These are phyloP conservation scores for Aix galericulata DNA, from an alignment of 2,113 vertebrate genomes.

Conservation along the genomic window DNA sequence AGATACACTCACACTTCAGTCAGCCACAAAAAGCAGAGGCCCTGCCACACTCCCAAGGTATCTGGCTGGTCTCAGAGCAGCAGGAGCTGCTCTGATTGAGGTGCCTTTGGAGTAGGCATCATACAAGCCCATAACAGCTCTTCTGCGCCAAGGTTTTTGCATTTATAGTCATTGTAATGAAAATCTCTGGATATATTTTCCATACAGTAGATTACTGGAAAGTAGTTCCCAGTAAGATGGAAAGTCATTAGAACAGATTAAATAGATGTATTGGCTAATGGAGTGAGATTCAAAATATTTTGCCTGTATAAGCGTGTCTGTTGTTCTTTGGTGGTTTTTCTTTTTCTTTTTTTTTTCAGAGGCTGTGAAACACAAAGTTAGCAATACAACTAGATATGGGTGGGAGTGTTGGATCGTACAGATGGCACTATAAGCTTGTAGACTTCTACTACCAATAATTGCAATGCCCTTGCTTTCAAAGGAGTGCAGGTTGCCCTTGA, in stretches of 20 bases:
- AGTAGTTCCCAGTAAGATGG: slow-evolving; percentile 15
- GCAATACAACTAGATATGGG: slow-evolving; percentile 66
- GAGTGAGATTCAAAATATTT: slow-evolving; percentile 71
- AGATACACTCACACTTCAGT: accelerated
- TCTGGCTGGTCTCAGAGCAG: background rate
- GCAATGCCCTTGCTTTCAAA: slow-evolving; percentile 62
- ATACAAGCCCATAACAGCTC: background rate
- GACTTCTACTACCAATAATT: slow-evolving; percentile 69
- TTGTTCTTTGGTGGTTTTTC: slow-evolving; percentile 45
- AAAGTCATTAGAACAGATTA: slow-evolving; percentile 41
- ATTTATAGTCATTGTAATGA: accelerated
- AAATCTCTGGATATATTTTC: background rate
- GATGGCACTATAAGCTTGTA: slow-evolving; percentile 70
- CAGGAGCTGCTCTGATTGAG: background rate
- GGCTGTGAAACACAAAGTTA: slow-evolving; percentile 72
- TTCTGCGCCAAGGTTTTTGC: background rate
- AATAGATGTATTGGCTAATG: slow-evolving; percentile 68
- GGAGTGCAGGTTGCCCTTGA: slow-evolving; percentile 50
- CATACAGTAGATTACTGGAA: background rate
- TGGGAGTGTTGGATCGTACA: slow-evolving; percentile 65
- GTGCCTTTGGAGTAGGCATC: background rate
- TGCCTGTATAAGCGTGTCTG: slow-evolving; percentile 70
- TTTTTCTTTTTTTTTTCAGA: slow-evolving; percentile 51
- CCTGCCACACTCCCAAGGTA: background rate
- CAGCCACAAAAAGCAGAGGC: background rate